These are phyloP conservation scores for Hafferia zeledoni DNA, from an alignment of 2,797 vertebrate species.

Conservation along the genomic window DNA sequence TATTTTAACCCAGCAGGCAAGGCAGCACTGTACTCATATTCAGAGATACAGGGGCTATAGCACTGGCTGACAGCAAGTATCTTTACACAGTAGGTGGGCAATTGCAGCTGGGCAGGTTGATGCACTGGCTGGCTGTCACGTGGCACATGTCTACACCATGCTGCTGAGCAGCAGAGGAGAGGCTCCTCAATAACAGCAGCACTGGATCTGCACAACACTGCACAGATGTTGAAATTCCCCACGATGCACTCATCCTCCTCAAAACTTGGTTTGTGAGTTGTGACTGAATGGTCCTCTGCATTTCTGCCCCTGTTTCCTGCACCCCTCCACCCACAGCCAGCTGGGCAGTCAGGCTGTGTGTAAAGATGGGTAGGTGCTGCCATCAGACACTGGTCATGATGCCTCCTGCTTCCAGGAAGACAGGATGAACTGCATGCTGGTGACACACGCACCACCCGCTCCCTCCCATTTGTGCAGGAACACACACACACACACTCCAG, in stretches of 20 bases:
- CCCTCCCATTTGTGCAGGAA: not conserved
- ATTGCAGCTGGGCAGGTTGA: not conserved
- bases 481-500: not conserved
- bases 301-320: not conserved
- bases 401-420: not conserved
- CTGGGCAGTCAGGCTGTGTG: not conserved
- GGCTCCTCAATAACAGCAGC: not conserved
- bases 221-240: not conserved
- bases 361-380: not conserved
- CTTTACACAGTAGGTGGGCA: not conserved
- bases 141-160: accelerated
- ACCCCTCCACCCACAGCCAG: not conserved
- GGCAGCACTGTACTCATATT: not conserved
- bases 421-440: not conserved
- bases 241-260: not conserved
- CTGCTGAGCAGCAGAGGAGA: not conserved
- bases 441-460: not conserved
- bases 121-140: accelerated
- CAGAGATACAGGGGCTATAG: not conserved
- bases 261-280: not conserved
- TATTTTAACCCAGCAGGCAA: not conserved
- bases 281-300: not conserved
- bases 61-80: not conserved
- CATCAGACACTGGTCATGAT: not conserved
- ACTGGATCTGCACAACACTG: not conserved